These are phyloP conservation scores for Sciurus niger DNA, from an alignment of 2,113 vertebrate genomes.

Conservation along the genomic window DNA sequence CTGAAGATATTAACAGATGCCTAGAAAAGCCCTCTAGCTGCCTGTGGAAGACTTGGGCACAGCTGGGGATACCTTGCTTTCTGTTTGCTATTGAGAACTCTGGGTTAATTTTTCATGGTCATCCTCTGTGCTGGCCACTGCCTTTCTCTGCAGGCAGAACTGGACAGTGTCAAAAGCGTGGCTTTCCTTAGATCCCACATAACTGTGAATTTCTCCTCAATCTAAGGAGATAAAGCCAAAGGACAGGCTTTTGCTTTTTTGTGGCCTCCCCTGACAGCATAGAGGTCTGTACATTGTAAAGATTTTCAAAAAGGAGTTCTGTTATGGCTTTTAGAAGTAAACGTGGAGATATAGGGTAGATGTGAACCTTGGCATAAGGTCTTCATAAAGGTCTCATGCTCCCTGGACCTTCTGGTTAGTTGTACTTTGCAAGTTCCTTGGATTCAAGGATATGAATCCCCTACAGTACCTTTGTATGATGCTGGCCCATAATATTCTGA, in stretches of 20 bases:
- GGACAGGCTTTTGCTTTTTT: conserved; percentile 74
- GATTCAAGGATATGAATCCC: neutral
- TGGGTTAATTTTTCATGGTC: neutral
- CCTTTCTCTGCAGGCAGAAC: conserved; percentile 66
- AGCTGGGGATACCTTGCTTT: neutral
- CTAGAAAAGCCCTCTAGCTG: neutral
- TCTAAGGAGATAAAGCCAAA: conserved; percentile 78
- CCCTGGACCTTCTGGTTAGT: neutral
- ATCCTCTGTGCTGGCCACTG: neutral
- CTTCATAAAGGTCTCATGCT: neutral
- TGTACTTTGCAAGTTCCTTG: neutral
- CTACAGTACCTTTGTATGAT: neutral
- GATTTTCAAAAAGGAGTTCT: conserved; percentile 59
- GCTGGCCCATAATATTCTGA: no score
- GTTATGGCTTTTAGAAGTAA: conserved; percentile 70
- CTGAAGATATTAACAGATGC: neutral
- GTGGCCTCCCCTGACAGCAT: conserved; percentile 66
- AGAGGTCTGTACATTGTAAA: conserved; percentile 70
- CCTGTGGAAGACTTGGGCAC: neutral
- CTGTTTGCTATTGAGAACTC: neutral
- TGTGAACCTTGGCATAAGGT: neutral
- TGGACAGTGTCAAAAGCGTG: conserved; percentile 79
- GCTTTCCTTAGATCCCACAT: conserved; percentile 57
- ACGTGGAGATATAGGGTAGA: conserved; percentile 37
- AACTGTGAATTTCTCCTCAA: conserved; percentile 75